These are phyloP conservation scores for Drosophila mulleri DNA, from an alignment of 2,888 invertebrate species.

Conservation along the genomic window DNA sequence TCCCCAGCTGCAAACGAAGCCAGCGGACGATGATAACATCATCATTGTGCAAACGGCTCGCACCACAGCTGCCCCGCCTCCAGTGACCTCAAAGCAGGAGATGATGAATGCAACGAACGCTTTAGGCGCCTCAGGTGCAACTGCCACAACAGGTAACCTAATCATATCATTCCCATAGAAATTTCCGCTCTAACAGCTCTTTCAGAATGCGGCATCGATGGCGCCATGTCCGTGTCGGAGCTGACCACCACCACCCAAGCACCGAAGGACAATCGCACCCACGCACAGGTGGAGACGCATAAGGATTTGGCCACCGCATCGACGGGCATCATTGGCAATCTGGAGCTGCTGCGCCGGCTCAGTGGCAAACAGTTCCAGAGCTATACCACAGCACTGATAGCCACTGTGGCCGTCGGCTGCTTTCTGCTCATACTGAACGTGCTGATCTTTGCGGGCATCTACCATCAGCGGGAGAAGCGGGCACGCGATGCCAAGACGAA, in stretches of 20 bases:
- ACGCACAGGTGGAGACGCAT: constrained; percentile 65
- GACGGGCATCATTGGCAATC: constrained; percentile 86
- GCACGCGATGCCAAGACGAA: constrained; percentile 90
- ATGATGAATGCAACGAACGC: constrained; percentile 63
- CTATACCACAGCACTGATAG: constrained; percentile 94
- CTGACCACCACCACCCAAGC: constrained; percentile 82
- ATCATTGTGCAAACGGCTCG: constrained; percentile 81
- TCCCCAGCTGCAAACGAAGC: constrained; percentile 87
- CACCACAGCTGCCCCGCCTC: constrained; percentile 65
- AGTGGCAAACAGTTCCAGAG: constrained; percentile 93
- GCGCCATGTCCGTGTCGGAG: constrained; percentile 80
- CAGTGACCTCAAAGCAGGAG: constrained; percentile 81
- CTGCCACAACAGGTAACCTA: constrained; percentile 80
- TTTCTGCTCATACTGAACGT: constrained; percentile 92
- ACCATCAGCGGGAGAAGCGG: constrained; percentile 91
- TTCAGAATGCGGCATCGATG: constrained; percentile 79
- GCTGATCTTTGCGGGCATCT: constrained; percentile 94
- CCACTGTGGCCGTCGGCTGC: constrained; percentile 94
- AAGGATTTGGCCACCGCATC: constrained; percentile 83
- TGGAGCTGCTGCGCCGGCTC: constrained; percentile 90
- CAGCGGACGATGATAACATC: constrained; percentile 76
- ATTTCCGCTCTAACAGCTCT: too few relatives aligned
- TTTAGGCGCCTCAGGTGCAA: constrained; percentile 61
- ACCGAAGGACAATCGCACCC: constrained; percentile 82
- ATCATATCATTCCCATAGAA: neutral